Percentiles rank a stretch among this genome's conserved stretches.
Conservation (phyloP, 2,797 vertebrate species). For the Manis pentadactyla region DNA sequence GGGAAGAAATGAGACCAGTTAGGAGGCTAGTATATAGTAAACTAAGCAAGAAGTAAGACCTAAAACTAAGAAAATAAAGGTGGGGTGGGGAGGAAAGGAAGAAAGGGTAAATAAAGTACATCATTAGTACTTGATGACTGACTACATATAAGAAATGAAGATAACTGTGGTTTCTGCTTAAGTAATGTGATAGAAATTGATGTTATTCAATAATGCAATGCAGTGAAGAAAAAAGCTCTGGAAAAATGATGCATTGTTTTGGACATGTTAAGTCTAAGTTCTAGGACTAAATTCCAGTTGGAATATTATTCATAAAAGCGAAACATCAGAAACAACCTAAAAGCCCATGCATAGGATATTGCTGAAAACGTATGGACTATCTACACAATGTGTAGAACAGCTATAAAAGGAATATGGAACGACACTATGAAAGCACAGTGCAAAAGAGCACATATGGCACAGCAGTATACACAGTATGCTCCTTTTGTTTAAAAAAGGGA, state of each 20-base stretch:
- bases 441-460: background rate
- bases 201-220: background rate
- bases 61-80: constrained; percentile 31
- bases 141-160: background rate
- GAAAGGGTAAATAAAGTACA: background rate
- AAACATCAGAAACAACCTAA: constrained; percentile 5
- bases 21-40: background rate
- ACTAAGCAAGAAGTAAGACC: constrained; percentile 20
- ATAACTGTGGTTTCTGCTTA: constrained; percentile 35
- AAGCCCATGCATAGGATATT: background rate
- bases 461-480: background rate
- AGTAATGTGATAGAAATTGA: constrained; percentile 5
- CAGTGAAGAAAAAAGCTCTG: background rate
- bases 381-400: background rate
- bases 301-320: constrained; percentile 10
- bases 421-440: constrained; percentile 9
- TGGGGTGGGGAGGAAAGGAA: background rate
- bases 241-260: constrained; percentile 48
- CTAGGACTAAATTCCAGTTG: background rate
- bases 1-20: constrained; percentile 29
- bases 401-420: constrained; percentile 4
- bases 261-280: background rate
- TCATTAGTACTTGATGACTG: constrained; percentile 12
- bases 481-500: background rate
- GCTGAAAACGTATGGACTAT: constrained; percentile 3